These are phyloP conservation scores for Leucoraja ocellata DNA, from an alignment of 2,797 vertebrate genomes.

Conservation along the genomic window DNA sequence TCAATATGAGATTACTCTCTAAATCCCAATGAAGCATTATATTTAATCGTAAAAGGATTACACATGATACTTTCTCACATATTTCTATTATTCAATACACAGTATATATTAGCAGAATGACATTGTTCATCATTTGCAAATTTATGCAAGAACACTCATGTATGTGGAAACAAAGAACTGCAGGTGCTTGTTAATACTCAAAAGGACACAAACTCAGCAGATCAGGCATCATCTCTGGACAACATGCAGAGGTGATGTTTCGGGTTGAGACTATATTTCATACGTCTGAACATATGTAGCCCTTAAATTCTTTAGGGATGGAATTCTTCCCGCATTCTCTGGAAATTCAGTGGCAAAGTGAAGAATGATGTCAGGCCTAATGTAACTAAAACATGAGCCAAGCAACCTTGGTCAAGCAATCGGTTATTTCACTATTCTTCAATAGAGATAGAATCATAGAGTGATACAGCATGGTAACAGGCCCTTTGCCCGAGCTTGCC, in stretches of 20 bases:
- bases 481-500: too few relatives aligned
- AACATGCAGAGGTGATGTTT: too few relatives aligned
- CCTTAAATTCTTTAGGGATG: not conserved
- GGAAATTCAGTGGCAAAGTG: not conserved
- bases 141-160: not conserved
- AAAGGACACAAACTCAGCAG: too few relatives aligned
- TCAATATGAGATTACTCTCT: conserved; percentile 10
- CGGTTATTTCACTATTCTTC: not conserved
- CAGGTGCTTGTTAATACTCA: too few relatives aligned
- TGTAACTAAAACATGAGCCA: not conserved
- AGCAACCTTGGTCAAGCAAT: not conserved
- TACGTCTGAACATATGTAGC: not conserved
- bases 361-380: too few relatives aligned
- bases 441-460: not conserved
- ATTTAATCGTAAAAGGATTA: not conserved
- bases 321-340: not conserved
- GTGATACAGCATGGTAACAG: too few relatives aligned
- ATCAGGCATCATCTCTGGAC: too few relatives aligned
- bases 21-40: not conserved
- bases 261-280: too few relatives aligned
- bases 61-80: not conserved
- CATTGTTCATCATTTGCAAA: not conserved
- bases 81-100: not conserved
- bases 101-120: not conserved
- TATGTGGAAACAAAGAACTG: too few relatives aligned